phyloP scores from a whole-genome alignment of 2,888 invertebrate genomes.

The Cantharis flavilabris region DNA sequence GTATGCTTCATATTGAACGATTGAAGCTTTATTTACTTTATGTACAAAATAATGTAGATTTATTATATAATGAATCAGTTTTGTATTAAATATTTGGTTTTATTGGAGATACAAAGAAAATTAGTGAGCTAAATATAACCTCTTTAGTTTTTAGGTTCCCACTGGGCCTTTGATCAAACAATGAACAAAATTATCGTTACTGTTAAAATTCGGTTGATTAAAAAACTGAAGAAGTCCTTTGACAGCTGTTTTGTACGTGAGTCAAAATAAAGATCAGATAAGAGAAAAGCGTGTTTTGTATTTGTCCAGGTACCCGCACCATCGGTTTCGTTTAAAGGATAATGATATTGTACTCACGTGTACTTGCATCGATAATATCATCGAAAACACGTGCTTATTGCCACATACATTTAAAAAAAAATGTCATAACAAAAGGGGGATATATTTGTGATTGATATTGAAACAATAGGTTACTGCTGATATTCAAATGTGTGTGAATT shows the following conservation, averaged over 20 bases:
- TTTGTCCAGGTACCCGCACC: constrained; percentile 36
- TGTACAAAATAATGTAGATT: too few relatives aligned
- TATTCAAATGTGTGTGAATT: constrained; percentile 8
- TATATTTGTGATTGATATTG: constrained; percentile 2
- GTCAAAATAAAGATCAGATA: constrained; percentile 26
- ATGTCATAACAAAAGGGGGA: not conserved
- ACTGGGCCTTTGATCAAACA: not conserved
- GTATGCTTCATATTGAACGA: too few relatives aligned
- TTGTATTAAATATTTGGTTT: too few relatives aligned
- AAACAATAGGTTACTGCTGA: constrained; percentile 7
- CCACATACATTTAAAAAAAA: not conserved
- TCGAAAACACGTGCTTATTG: constrained; percentile 17
- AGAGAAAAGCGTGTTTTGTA: constrained; percentile 26
- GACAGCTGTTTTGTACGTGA: constrained; percentile 27
- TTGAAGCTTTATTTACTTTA: too few relatives aligned
- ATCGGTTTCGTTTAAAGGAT: constrained; percentile 32
- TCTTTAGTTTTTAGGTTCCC: not conserved
- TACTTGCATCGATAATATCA: constrained; percentile 23
- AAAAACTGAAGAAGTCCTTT: not conserved
- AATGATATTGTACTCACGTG: constrained; percentile 33
- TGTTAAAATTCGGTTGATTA: not conserved
- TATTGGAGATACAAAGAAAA: not conserved
- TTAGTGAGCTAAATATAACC: not conserved
- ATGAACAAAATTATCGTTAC: not conserved
- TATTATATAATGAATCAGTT: too few relatives aligned